Conservation (phyloP, 2,888 invertebrate genomes). For the Ophion slaviceki region DNA sequence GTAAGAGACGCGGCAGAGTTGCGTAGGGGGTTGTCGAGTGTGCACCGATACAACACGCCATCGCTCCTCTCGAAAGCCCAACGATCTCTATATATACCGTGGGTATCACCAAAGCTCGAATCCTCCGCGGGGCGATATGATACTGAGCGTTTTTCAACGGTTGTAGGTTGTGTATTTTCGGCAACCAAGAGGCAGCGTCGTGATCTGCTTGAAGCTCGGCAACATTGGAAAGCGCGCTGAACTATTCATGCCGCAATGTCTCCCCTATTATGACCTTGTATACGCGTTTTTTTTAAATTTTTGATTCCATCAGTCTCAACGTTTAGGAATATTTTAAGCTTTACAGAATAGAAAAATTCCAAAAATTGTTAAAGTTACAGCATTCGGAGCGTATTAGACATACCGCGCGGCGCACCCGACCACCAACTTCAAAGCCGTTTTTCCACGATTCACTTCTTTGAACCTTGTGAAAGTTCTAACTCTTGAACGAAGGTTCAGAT, state of each 20-base stretch:
- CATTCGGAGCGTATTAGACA: too few relatives aligned
- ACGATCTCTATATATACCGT: not conserved
- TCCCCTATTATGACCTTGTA: too few relatives aligned
- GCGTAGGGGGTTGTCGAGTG: conserved; percentile 51
- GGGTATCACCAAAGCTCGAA: conserved; percentile 37
- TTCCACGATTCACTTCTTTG: too few relatives aligned
- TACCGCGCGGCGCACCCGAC: too few relatives aligned
- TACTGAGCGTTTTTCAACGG: conserved; percentile 24
- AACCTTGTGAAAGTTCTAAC: too few relatives aligned
- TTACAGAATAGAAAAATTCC: too few relatives aligned
- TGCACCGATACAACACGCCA: conserved; percentile 35
- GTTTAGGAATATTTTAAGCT: too few relatives aligned
- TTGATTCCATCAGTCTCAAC: too few relatives aligned
- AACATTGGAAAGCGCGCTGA: conserved; percentile 3
- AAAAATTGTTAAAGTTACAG: too few relatives aligned
- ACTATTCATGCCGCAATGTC: not conserved
- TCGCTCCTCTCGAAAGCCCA: conserved; percentile 24
- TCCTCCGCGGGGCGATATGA: conserved; percentile 7
- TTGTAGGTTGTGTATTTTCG: conserved; percentile 55
- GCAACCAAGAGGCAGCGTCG: conserved; percentile 35
- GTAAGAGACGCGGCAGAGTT: conserved; percentile 26
- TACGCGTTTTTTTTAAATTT: too few relatives aligned
- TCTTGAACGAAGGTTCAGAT: too few relatives aligned
- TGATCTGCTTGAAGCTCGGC: conserved; percentile 16
- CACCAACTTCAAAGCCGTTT: too few relatives aligned